Base-by-base conservation (phyloP, 2,113 vertebrate genomes). In the Asarcornis scutulata region DNA sequence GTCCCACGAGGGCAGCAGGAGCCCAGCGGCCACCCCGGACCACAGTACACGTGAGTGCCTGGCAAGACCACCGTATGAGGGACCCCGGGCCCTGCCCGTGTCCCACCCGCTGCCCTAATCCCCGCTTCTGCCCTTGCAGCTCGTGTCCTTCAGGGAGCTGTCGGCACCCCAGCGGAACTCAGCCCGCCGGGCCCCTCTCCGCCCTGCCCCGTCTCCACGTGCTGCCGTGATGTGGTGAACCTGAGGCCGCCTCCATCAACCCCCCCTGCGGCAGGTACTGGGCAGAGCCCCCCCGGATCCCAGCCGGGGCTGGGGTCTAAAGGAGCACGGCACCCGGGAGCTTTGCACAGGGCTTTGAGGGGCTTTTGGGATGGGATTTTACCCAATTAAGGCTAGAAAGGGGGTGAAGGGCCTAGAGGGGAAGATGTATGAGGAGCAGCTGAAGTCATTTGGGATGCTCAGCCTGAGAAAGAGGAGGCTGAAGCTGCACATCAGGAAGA, bases 141-240 rank as follows among this genome's bases (percentile, higher is more conserved):
- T 0, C 50, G 6, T 0, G 0, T 60, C 42, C 91, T 62, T 60
- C 52, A 3, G 0, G 67, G 59, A 82, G 71, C 31, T 0, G 0
- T 50, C 1, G 29, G 88, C 40, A 48, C 82, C 36, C 83, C 17
- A 7, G 27, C 0, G 0, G 79, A 60, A 25, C 44, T 21, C 44
- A 15, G 48, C 38, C 72, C 56, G 42, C 58, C 1, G 0, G 1
- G 10, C 4, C 53, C 0, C 0, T n/a, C 67, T 34, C 53, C 53
- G 15, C 52, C 79, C 18, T 3, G 17, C 29, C 63, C 1, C 1
- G 22, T 64, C 34, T 56, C 86, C 0, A 0, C 3, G 4, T 27
- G 3, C 46, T 20, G 3, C 6, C 2, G 0, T 3, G 88, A 80
- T 13, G 4, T 5, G 0, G 15, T 15, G 83, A 52, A 26, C 27